Evolutionary conservation across 2,888 invertebrate species (phyloP).

Genomic region (Synanthedon myopaeformis): DNA sequence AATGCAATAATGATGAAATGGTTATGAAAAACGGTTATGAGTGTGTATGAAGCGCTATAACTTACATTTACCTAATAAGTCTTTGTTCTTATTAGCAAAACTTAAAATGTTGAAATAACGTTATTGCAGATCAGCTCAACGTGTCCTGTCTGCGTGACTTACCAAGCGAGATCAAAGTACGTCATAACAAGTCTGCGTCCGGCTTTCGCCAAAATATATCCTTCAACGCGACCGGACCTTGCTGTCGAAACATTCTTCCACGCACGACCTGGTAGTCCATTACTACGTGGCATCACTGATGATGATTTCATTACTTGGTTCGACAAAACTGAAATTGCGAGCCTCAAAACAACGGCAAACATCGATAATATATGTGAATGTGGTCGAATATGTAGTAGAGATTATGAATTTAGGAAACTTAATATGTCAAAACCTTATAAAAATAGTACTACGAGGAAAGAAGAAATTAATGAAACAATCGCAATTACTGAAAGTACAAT

Average conservation of each 20-base stretch:
- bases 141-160: slow-evolving; percentile 74
- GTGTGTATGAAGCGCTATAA: neutral
- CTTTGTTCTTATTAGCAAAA: neutral
- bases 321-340: slow-evolving; percentile 67
- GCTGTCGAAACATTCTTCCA: slow-evolving; percentile 76
- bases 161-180: slow-evolving; percentile 69
- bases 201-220: slow-evolving; percentile 74
- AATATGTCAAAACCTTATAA: slow-evolving; percentile 5
- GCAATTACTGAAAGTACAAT: slow-evolving; percentile 6
- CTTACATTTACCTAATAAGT: neutral
- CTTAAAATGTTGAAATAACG: neutral
- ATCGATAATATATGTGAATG: slow-evolving; percentile 69
- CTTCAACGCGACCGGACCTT: slow-evolving; percentile 71
- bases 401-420: slow-evolving; percentile 47
- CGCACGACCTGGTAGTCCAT: slow-evolving; percentile 68
- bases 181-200: slow-evolving; percentile 73
- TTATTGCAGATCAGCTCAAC: slow-evolving; percentile 63
- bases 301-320: slow-evolving; percentile 78
- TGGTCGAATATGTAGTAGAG: slow-evolving; percentile 59
- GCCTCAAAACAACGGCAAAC: slow-evolving; percentile 48
- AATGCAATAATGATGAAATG: too few relatives aligned
- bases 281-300: slow-evolving; percentile 72
- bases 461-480: slow-evolving; percentile 8
- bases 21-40: too few relatives aligned
- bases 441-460: slow-evolving; percentile 7